Conservation (phyloP, 2,888 invertebrate genomes). For the Drosophila borealis region DNA sequence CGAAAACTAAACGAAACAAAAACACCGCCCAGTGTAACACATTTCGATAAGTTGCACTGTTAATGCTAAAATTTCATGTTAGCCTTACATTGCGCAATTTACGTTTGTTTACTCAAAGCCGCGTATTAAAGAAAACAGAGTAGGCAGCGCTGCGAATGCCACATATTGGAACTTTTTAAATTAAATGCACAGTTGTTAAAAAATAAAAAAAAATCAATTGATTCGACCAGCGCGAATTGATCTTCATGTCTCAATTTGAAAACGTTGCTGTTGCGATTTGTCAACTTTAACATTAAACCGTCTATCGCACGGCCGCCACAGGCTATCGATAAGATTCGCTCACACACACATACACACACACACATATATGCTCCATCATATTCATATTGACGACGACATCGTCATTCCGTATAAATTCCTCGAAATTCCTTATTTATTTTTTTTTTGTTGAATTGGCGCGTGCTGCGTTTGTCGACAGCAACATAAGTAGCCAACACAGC, state of each 20-base stretch:
- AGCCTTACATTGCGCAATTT: neutral
- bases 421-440: slow-evolving; percentile 41
- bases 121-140: neutral
- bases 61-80: neutral
- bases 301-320: slow-evolving; percentile 24
- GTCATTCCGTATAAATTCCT: slow-evolving; percentile 45
- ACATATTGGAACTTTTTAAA: neutral
- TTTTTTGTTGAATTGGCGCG: slow-evolving; percentile 40
- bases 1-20: too few relatives aligned
- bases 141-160: neutral
- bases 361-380: slow-evolving; percentile 10
- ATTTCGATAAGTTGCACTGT: neutral
- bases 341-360: neutral
- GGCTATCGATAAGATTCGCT: neutral
- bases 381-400: slow-evolving; percentile 33
- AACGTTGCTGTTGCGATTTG: neutral
- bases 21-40: neutral
- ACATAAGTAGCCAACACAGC: neutral
- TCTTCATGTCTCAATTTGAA: neutral
- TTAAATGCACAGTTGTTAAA: neutral
- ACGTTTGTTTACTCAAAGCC: neutral
- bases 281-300: neutral
- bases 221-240: neutral
- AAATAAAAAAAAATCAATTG: neutral
- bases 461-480: slow-evolving; percentile 3